Conservation (phyloP, 2,113 vertebrate species). For the Recurvirostra avosetta region DNA sequence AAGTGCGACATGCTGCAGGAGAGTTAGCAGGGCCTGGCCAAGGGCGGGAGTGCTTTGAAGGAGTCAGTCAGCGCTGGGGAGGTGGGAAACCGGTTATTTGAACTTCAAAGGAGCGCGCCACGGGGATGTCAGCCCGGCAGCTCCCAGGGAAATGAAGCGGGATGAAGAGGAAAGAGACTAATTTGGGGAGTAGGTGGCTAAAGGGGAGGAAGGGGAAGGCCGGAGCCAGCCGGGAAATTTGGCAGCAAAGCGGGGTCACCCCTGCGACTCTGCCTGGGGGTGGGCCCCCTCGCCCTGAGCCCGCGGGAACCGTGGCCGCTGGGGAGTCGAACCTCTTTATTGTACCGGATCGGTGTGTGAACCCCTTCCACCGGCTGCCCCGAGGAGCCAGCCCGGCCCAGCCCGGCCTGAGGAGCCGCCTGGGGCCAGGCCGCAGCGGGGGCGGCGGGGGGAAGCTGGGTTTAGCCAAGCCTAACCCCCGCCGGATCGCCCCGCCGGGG, state of each 20-base stretch:
- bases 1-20: neutral
- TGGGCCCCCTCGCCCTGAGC: neutral
- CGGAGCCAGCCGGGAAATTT: neutral
- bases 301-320: neutral
- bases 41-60: neutral
- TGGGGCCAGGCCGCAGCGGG: neutral
- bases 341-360: rapidly evolving
- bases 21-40: neutral
- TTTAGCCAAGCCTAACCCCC: neutral
- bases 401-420: neutral
- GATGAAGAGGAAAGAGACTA: neutral
- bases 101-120: neutral
- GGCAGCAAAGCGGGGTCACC: neutral
- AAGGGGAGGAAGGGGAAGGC: too few relatives aligned
- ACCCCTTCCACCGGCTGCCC: neutral
- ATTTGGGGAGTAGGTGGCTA: neutral
- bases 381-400: neutral
- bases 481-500: too few relatives aligned
- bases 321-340: neutral
- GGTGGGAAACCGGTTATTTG: neutral
- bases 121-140: neutral
- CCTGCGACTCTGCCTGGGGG: neutral
- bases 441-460: neutral
- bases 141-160: neutral
- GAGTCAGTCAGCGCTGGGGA: neutral